Evolutionary conservation across 2,888 invertebrate species (phyloP).

Genomic region (Dugesia japonica): DNA sequence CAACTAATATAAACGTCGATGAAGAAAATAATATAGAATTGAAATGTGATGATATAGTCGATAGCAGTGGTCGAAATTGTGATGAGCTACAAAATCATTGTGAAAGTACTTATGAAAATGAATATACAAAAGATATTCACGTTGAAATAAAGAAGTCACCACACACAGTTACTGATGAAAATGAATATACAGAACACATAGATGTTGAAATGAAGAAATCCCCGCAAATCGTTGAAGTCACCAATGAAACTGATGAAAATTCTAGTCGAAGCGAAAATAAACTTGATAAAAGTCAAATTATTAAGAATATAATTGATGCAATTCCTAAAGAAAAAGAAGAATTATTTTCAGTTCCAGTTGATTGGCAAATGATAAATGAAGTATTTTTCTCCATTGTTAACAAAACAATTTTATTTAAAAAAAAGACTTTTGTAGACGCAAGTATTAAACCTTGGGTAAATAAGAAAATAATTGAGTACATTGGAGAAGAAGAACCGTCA

Average conservation of each 20-base stretch:
- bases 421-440: slow-evolving; percentile 69
- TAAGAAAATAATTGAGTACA: slow-evolving; percentile 97
- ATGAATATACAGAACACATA: not conserved
- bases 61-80: not conserved
- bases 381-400: slow-evolving; percentile 34
- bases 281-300: slow-evolving; percentile 74
- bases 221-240: too few species aligned
- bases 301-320: slow-evolving; percentile 87
- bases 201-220: not conserved
- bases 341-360: slow-evolving; percentile 78
- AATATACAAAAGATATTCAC: too few species aligned
- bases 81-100: not conserved
- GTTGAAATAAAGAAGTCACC: too few species aligned
- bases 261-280: slow-evolving; percentile 34
- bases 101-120: not conserved
- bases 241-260: too few species aligned
- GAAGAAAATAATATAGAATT: too few species aligned
- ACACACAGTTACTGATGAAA: too few species aligned
- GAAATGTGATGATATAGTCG: too few species aligned
- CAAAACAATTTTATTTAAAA: not conserved
- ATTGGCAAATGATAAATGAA: slow-evolving; percentile 66
- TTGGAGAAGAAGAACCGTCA: slow-evolving; percentile 93
- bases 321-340: slow-evolving; percentile 93
- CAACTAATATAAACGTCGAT: too few species aligned
- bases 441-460: slow-evolving; percentile 97